Evolutionary conservation across 2,797 vertebrate species (phyloP), one percentile per base, ranked within the genome.

Genomic region (Pseudocheirus occidentalis): DNA sequence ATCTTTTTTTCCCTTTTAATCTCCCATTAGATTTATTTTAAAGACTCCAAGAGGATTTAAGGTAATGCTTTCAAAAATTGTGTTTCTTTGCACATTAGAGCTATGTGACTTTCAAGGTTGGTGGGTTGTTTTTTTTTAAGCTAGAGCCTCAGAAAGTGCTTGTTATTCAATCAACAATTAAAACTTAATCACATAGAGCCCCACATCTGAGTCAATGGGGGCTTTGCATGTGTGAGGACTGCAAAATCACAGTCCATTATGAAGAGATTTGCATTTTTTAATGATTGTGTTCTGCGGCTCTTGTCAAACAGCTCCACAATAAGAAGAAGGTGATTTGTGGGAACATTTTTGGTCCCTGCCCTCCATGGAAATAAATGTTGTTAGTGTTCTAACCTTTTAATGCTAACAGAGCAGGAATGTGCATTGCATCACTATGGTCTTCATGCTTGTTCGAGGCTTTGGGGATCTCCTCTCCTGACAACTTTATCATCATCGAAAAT

Each of bases 221-320:
- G 94, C 91, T 97, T 97, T 97, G 91, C 59, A 57, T 55, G 81
- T 91, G 94, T 90, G 92, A 91, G 90, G 94, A 93, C 57, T 57
- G 52, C 93, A 96, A 95, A 97, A 91, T 93, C 93, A 90, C 46
- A 95, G 93, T n/a, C 66, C 13, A 96, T 95, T 97, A 94, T 93
- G 55, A 87, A 92, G 95, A 97, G 92, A 95, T 96, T 96, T 95
- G 95, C 95, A 97, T 97, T 95, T 96, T 95, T 98, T 96, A 97
- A 97, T 97, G 94, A 94, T 91, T 95, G 73, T 93, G 89, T 92
- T 91, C 57, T 21, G 91, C 14, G 34, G 90, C 93, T 96, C 97
- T 97, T 94, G 92, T 96, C 94, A 95, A 96, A 59, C 55, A 95
- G 87, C 94, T 90, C 55, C 56, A 73, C 53, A 91, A 46, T n/a